phyloP scores from a whole-genome alignment of 2,888 invertebrate species.

The Hermaeophaga mercurialis region DNA sequence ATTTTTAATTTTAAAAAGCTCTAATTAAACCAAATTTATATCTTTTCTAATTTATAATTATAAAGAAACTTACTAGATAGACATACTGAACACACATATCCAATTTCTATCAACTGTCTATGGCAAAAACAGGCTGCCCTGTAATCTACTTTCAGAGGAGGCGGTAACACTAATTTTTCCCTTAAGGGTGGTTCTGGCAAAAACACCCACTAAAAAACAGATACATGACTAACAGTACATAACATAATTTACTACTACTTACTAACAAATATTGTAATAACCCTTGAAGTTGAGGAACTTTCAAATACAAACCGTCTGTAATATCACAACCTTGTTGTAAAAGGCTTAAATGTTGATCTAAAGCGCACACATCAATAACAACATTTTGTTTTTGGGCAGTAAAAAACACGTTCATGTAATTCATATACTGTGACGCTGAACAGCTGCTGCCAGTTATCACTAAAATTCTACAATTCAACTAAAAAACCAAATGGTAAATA shows the following conservation, averaged over 20 bases:
- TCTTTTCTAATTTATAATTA: background rate
- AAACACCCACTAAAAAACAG: conserved; percentile 80
- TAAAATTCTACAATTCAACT: conserved; percentile 77
- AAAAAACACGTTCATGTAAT: conserved; percentile 98
- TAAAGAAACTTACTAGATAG: conserved; percentile 75
- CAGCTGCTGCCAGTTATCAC: conserved; percentile 90
- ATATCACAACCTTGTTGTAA: conserved; percentile 97
- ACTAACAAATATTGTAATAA: conserved; percentile 86
- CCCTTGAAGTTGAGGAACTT: conserved; percentile 85
- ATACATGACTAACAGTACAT: background rate
- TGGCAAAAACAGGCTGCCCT: conserved; percentile 98
- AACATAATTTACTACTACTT: conserved; percentile 44
- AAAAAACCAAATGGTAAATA: conserved; percentile 35
- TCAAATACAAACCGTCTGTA: conserved; percentile 89
- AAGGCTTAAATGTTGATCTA: conserved; percentile 88
- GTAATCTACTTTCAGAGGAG: conserved; percentile 91
- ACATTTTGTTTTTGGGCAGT: conserved; percentile 88
- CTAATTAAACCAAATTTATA: background rate
- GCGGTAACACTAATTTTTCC: conserved; percentile 83
- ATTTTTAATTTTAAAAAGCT: background rate
- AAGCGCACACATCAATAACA: conserved; percentile 88
- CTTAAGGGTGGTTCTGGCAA: conserved; percentile 83
- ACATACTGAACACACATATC: conserved; percentile 97
- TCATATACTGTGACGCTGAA: conserved; percentile 94
- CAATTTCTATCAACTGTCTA: conserved; percentile 90